phyloP scores from a whole-genome alignment of 2,888 invertebrate genomes.

The Rhamnusium bicolor region DNA sequence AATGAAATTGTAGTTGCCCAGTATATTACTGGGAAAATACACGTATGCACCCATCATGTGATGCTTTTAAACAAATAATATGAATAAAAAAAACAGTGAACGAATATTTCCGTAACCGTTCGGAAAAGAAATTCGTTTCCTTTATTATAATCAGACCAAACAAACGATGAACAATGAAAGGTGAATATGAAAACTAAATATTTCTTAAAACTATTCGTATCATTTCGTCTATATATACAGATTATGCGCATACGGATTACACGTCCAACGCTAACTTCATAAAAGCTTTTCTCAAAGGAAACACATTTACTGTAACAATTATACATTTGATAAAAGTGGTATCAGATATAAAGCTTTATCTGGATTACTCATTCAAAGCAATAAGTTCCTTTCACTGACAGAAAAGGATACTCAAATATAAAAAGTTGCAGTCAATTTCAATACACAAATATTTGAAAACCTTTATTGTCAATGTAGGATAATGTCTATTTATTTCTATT shows the following conservation, averaged over 20 bases:
- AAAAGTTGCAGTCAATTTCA: not conserved
- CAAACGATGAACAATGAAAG: too few relatives aligned
- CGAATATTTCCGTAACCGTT: too few relatives aligned
- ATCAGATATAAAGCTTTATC: not conserved
- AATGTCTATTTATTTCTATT: too few relatives aligned
- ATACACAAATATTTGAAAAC: not conserved
- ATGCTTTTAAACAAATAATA: too few relatives aligned
- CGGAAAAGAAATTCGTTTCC: too few relatives aligned
- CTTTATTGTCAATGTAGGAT: not conserved
- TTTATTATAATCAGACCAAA: too few relatives aligned
- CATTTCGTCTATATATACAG: too few relatives aligned
- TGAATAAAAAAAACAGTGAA: too few relatives aligned
- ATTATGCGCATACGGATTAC: not conserved
- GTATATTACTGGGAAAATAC: too few relatives aligned
- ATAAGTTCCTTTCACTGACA: not conserved
- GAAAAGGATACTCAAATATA: not conserved
- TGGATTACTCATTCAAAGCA: not conserved
- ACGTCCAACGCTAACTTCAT: not conserved
- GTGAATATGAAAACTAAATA: constrained; percentile 2
- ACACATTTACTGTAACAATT: not conserved
- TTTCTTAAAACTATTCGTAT: not conserved
- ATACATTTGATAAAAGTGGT: not conserved
- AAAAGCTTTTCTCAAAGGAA: not conserved
- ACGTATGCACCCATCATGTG: too few relatives aligned
- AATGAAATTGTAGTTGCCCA: too few relatives aligned